Base-by-base conservation (phyloP, 2,888 invertebrate species). In the Periphyllus acericola region DNA sequence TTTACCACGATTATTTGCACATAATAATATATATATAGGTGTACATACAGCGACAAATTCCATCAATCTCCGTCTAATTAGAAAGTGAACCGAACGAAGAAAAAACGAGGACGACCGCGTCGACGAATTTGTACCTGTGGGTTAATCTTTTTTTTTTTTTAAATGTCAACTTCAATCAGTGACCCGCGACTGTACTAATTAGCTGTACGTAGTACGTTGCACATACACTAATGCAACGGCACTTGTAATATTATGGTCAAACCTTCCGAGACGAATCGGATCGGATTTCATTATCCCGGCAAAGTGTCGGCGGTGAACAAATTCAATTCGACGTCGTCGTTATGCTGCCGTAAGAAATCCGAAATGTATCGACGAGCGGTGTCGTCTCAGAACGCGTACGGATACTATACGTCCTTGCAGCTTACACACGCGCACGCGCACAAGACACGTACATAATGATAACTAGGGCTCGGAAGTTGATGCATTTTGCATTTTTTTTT, bases 281-380 rank as follows among this genome's bases (percentile, higher is more conserved):
- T 68, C 68, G 29, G n/a, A n/a, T 68, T 68, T 68, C 29, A n/a
- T 25, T 1, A 9, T 68, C 0, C 21, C 60, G 60, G 1, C 25
- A 25, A 60, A 60, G 25, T 60, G 60, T 60, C 68, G 68, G 3
- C 25, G n/a, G 29, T 60, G 8, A 11, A 78, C 32, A 32, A 78
- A 78, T 52, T 55, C 14, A 29, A 52, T 29, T 52, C 78, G 78
- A 55, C 78, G 78, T 76, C 78, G 78, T 76, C 46, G 21, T 29
- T 40, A 40, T 40, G 25, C 46, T 76, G 46, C 46, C 29, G 29
- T 19, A 21, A n/a, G 25, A 76, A 76, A 46, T 75, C 76, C 29
- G 1, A 76, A 76, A 76, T 76, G 14, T 46, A 76, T 76, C 46
- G 14, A 76, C 75, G 17, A n/a, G 14, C 75, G 29, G n/a, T 17